Evolutionary conservation across 2,797 vertebrate species (phyloP), one percentile per base, ranked within the genome.

Genomic region (Brachyrhaphis roseni): DNA sequence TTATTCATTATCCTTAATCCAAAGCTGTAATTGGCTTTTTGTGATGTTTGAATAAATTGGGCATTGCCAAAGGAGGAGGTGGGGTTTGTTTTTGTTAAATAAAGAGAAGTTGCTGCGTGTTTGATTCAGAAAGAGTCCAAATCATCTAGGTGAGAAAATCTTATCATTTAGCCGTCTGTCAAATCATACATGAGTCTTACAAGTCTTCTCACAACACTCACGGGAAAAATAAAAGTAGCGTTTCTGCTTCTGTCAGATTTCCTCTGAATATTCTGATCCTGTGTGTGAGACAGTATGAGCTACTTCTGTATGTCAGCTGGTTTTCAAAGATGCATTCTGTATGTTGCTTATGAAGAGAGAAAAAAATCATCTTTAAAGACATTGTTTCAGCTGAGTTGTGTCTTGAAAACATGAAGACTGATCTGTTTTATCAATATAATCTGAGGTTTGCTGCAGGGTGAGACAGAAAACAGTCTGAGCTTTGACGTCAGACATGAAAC

Each of bases 201-300:
- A 34, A 34, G 6, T 34, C 31, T 64, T 64, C 59, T 34, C 31
- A 36, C 13, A 3, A 18, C 6, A 16, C 13, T 5, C 28, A 15
- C 13, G 1, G 2, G 10, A 64, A 64, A 64, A 62, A 34, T 1
- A 26, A 39, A 41, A 23, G 64, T 36, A 5, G 41, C 3, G 4
- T 68, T 43, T 68, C 36, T 68, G 39, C 20, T 43, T n/a, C 12
- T 26, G 20, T 41, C 18, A 13, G 1, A 87, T 78, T 90, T 87
- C 78, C 78, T 78, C 76, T 55, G 53, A 8, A n/a, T 3, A 46
- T 20, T 51, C 15, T 31, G 3, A 59, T 77, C 4, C 10, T 8
- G 45, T 57, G 1, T 76, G 1, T 76, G 3, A 36, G 41, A 16
- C 16, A 23, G 53, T 1, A 12, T 11, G 10, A 55, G 8, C 39